phyloP scores from a whole-genome alignment of 2,888 invertebrate species.

The Seira musarum region DNA sequence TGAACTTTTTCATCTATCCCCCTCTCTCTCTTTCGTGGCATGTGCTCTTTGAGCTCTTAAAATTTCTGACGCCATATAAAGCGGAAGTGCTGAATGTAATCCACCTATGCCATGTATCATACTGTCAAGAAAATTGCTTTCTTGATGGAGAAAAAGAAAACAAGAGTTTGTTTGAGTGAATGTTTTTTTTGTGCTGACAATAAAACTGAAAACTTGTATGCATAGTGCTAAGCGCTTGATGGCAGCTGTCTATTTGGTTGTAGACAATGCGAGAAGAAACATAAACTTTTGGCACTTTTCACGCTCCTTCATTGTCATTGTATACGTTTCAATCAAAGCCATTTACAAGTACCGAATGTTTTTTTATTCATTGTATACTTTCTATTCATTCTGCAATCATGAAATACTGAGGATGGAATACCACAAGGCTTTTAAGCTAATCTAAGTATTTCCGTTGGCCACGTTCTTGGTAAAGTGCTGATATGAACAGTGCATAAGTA shows the following conservation, averaged over 20 bases:
- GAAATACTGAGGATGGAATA: not conserved
- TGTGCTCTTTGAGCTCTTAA: too few relatives aligned
- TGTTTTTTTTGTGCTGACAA: too few relatives aligned
- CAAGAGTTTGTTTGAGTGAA: not conserved
- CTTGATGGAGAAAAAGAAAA: not conserved
- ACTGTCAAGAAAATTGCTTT: constrained; percentile 30
- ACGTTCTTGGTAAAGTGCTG: not conserved
- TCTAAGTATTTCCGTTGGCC: not conserved
- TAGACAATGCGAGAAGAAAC: not conserved
- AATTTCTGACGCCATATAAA: too few relatives aligned
- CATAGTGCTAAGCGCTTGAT: not conserved
- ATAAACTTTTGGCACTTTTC: not conserved
- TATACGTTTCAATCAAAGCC: not conserved
- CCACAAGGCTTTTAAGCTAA: not conserved
- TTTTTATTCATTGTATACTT: not conserved
- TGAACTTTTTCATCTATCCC: too few relatives aligned
- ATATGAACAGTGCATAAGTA: not conserved
- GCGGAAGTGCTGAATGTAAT: not conserved
- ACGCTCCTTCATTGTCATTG: too few relatives aligned
- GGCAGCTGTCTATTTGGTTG: not conserved
- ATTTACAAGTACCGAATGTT: not conserved
- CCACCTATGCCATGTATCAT: constrained; percentile 29
- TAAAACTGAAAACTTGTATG: not conserved
- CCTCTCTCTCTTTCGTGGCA: too few relatives aligned
- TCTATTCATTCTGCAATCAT: not conserved